Base-by-base conservation (phyloP, 2,888 invertebrate species). In the Lasioglossum pauxillum region DNA sequence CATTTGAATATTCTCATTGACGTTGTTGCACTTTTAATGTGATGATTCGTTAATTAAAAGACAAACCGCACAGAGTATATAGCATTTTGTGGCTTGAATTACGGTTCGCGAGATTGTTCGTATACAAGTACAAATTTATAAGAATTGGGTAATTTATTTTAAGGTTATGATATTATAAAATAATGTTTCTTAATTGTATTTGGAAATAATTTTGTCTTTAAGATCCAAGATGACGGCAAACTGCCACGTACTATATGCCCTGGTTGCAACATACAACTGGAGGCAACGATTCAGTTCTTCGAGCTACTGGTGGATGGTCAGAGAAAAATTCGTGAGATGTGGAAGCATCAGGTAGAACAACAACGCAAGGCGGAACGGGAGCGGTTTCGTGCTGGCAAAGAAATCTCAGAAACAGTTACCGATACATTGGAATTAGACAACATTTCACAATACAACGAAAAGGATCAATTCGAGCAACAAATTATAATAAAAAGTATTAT, bases 191-290 rank as follows among this genome's bases (percentile, higher is more conserved):
- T 46, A 31, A 41, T 53, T 35, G 8, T 46, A 41, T 38, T 64
- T 75, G 69, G n/a, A 82, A 19, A 60, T 31, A 69, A 35, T 38
- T 69, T 69, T 67, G 19, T 46, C 60, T 95, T 95, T 72, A 93
- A 98, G 98, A 96, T 97, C 46, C 95, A 95, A 78, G 96, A 97
- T 94, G 97, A 98, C 96, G 97, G 97, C 0, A 96, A 96, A 92
- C 96, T 97, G 88, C 98, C 98, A 2, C 96, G 96, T 78, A 97
- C 97, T 35, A 97, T 98, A 90, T 98, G 98, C 93, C 97, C 97
- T 14, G 97, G 97, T 67, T 98, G 98, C 92, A 97, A 97, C 86
- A 97, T 97, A 83, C 97, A 97, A 93, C 93, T 98, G 90, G 97
- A 97, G 94, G 97, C 97, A 71, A 97, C 97, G 38, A 96, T 97